Evolutionary conservation across 2,888 invertebrate species (phyloP).

Genomic region (Drosophila austrosaltans): DNA sequence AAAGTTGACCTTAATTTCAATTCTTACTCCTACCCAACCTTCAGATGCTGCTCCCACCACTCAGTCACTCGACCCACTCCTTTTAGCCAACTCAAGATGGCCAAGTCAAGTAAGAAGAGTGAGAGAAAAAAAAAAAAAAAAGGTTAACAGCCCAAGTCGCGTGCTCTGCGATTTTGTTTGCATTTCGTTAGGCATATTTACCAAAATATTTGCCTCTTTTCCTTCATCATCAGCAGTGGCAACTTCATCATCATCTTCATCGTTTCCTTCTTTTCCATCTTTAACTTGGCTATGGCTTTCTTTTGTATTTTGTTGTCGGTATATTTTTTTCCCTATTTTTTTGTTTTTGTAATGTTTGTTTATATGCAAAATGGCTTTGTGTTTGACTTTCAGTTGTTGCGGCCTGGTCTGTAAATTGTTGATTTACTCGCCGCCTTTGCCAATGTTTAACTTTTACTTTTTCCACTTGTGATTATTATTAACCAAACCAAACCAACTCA

Average conservation of each 20-base stretch:
- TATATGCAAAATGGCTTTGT: slow-evolving; percentile 73
- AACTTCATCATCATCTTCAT: neutral
- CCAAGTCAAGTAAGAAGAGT: slow-evolving; percentile 20
- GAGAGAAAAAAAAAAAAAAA: slow-evolving; percentile 49
- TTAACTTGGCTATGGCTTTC: slow-evolving; percentile 27
- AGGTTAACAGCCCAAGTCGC: slow-evolving; percentile 66
- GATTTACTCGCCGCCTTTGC: slow-evolving; percentile 51
- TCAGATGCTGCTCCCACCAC: slow-evolving; percentile 21
- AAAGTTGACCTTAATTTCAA: slow-evolving; percentile 41
- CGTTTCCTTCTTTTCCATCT: neutral
- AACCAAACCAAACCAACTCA: neutral
- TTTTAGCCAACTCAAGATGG: slow-evolving; percentile 16
- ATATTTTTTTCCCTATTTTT: slow-evolving; percentile 9
- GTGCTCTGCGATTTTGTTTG: slow-evolving; percentile 68
- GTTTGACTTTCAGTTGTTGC: slow-evolving; percentile 60
- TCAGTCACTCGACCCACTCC: slow-evolving; percentile 23
- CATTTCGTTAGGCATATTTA: slow-evolving; percentile 78
- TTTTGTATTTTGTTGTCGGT: slow-evolving; percentile 25
- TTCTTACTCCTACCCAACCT: slow-evolving; percentile 17
- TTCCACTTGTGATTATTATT: slow-evolving; percentile 39
- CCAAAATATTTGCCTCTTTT: slow-evolving; percentile 49
- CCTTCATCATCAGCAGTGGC: neutral
- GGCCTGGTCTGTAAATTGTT: slow-evolving; percentile 39
- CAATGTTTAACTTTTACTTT: slow-evolving; percentile 54
- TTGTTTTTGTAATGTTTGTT: slow-evolving; percentile 36